Evolutionary conservation across 2,888 invertebrate genomes (phyloP), one percentile per base, ranked within the genome.

Genomic region (Drosophila robusta): DNA sequence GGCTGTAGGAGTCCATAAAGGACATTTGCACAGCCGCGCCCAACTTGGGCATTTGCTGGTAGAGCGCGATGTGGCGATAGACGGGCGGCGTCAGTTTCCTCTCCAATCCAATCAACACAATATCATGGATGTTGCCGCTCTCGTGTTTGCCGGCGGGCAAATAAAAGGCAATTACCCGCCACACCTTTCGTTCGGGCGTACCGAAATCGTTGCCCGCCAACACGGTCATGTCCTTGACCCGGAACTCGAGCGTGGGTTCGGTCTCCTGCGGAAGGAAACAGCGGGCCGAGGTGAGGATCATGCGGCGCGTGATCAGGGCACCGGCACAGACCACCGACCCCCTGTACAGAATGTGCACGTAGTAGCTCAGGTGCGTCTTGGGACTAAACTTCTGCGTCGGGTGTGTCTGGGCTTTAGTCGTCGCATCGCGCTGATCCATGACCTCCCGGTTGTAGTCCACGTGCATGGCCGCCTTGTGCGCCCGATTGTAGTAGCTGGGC

Each of bases 201-300:
- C 26, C 47, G 3, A 75, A 47, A 0, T 69, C 14, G 0, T 42
- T 41, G 18, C 67, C 79, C 0, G 71, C 18, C 6, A 66, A 6
- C 5, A 83, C 62, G 1, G 36, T 32, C 71, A 83, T 51, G 0
- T 75, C 2, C 4, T 12, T 55, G 12, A 78, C 69, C 32, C 52
- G 67, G 9, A 24, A 78, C 18, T 74, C 68, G 1, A 22, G 11
- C 0, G 38, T 14, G 2, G 50, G 36, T 0, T 70, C 58, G 0
- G 1, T 0, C 0, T 42, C n/a, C 0, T 42, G 34, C 0, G 47
- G 2, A 7, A 36, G 1, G 34, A 82, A 82, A 12, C 82, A 83
- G 6, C 52, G 60, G 0, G 79, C 22, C 5, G 82, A 79, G 1
- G 82, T 83, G 2, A 85, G 41, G 9, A 83, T 16, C 80, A 85